Conservation (phyloP, 2,888 invertebrate species). For the Argyra leucocephala region DNA sequence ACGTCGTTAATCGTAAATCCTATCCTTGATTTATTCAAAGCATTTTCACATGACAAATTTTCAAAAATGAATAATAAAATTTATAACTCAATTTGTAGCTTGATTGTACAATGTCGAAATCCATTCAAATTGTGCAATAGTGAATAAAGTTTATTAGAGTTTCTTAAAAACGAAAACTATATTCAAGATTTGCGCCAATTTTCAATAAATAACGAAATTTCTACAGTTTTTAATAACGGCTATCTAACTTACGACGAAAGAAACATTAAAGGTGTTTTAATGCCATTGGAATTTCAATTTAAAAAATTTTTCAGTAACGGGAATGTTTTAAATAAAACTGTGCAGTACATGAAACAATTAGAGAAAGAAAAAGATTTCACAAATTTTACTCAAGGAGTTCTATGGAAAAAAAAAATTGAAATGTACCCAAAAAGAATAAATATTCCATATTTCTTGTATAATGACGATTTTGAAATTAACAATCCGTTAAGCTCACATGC, state of each 20-base stretch:
- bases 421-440: slow-evolving; percentile 13
- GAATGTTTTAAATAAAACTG: slow-evolving; percentile 4
- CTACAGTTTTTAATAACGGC: slow-evolving; percentile 10
- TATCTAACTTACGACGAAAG: slow-evolving; percentile 5
- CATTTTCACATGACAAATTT: too few relatives aligned
- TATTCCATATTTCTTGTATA: slow-evolving; percentile 17
- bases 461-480: slow-evolving; percentile 19
- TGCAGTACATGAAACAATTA: background rate
- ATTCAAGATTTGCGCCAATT: slow-evolving; percentile 6
- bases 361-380: slow-evolving; percentile 1
- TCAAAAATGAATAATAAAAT: too few relatives aligned
- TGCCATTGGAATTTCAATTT: slow-evolving; percentile 11
- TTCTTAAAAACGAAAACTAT: background rate
- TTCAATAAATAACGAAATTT: background rate
- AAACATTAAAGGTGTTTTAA: slow-evolving; percentile 5
- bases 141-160: too few relatives aligned
- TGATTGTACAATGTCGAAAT: too few relatives aligned
- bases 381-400: slow-evolving; percentile 15
- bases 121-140: too few relatives aligned
- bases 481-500: slow-evolving; percentile 16
- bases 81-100: too few relatives aligned
- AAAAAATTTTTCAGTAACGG: slow-evolving; percentile 13
- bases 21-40: too few relatives aligned
- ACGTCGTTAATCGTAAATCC: too few relatives aligned
- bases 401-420: slow-evolving; percentile 14